A percentile compares a stretch with the other conserved stretches of the same genome.
Evolutionary conservation across 2,113 vertebrate genomes (phyloP).

Genomic region (Motacilla tschutschensis): DNA sequence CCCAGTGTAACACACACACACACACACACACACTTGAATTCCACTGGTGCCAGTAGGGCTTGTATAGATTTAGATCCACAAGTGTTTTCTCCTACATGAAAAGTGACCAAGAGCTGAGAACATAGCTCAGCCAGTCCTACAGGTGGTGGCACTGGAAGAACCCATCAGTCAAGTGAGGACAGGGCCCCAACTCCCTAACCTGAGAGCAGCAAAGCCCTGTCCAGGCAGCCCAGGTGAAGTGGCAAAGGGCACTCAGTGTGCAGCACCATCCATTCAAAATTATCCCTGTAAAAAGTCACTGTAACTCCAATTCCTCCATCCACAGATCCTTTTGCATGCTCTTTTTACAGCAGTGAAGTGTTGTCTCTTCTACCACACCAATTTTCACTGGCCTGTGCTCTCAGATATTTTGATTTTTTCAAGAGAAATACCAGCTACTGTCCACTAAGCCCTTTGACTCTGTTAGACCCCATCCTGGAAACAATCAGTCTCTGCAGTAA

Average conservation of each 20-base stretch:
- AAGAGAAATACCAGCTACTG: not conserved
- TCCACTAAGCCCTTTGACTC: not conserved
- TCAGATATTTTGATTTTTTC: not conserved
- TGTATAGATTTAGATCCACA: not conserved
- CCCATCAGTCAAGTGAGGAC: not conserved
- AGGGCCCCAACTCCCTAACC: not conserved
- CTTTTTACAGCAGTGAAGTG: not conserved
- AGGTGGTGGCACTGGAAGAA: not conserved
- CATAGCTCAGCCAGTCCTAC: not conserved
- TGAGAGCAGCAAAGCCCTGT: not conserved
- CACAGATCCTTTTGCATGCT: fast-evolving
- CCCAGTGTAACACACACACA: not conserved
- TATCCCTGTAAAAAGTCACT: not conserved
- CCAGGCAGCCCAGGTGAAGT: not conserved
- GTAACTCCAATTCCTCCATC: not conserved
- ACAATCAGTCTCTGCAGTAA: not conserved
- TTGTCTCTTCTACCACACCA: not conserved
- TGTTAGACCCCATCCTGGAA: not conserved
- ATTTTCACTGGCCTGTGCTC: not conserved
- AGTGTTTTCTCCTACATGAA: not conserved
- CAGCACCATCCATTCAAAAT: not conserved
- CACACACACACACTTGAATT: not conserved
- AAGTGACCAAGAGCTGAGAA: not conserved
- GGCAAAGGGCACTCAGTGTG: not conserved
- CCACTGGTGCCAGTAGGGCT: not conserved